phyloP scores from a whole-genome alignment of 2,888 invertebrate genomes.

The Drosophila ochracea region DNA sequence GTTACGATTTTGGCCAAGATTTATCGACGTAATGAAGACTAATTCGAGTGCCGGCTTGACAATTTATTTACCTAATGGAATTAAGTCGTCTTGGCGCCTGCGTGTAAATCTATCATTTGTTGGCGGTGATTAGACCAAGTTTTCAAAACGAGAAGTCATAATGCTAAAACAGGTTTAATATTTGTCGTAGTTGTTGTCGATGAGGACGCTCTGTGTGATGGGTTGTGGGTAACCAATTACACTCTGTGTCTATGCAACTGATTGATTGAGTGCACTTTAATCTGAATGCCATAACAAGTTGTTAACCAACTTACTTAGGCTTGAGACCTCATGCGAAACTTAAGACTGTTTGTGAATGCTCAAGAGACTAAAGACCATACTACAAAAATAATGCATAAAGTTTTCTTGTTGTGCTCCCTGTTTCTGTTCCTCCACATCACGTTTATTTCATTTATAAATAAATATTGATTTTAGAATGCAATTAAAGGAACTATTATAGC shows the following conservation, averaged over 20 bases:
- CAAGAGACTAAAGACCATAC: background rate
- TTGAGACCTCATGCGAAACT: background rate
- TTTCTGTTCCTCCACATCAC: background rate
- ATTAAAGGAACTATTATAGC: background rate
- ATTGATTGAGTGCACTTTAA: constrained; percentile 2
- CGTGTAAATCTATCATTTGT: constrained; percentile 62
- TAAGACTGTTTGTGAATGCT: background rate
- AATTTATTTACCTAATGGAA: constrained; percentile 73
- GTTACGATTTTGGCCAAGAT: constrained; percentile 62
- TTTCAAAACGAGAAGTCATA: background rate
- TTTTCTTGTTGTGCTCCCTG: background rate
- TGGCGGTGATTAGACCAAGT: constrained; percentile 51
- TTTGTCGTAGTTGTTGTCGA: background rate
- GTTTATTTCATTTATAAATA: background rate
- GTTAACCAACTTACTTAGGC: background rate
- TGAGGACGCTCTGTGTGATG: constrained; percentile 2
- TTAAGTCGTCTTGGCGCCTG: constrained; percentile 61
- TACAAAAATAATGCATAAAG: background rate
- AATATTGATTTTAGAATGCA: background rate
- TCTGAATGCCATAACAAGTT: background rate
- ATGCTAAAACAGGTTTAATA: constrained; percentile 1
- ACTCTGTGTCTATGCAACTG: background rate
- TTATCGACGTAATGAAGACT: constrained; percentile 81
- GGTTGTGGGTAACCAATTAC: background rate
- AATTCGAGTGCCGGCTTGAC: constrained; percentile 72